Percentiles rank a stretch among this genome's conserved stretches.
Evolutionary conservation across 2,113 vertebrate species (phyloP).

Genomic region (Casuarius casuarius): DNA sequence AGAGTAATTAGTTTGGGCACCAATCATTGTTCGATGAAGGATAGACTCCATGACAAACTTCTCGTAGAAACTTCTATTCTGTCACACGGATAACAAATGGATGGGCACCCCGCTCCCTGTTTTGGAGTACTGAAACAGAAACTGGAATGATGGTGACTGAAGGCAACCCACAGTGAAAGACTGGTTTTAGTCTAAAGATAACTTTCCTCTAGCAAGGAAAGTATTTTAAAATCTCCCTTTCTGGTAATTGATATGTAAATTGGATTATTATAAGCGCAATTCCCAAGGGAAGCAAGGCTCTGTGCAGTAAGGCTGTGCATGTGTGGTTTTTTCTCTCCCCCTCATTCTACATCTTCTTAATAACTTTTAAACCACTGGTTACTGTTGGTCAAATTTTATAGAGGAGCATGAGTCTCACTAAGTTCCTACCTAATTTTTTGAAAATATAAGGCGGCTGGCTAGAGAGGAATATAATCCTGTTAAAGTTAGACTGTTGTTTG

Average conservation of each 20-base stretch:
- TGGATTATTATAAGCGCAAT: not conserved
- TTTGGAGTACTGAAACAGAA: not conserved
- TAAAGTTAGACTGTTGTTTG: not conserved
- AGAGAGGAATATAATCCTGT: not conserved
- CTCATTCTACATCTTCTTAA: not conserved
- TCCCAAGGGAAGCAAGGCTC: not conserved
- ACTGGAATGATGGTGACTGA: accelerated
- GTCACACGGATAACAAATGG: accelerated
- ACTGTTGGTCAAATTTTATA: not conserved
- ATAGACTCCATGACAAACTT: accelerated
- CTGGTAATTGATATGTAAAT: not conserved
- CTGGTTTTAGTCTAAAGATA: not conserved
- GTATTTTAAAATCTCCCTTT: not conserved
- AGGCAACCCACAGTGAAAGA: not conserved
- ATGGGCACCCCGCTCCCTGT: accelerated
- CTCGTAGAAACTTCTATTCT: not conserved
- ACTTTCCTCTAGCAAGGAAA: not conserved
- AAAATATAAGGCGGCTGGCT: not conserved
- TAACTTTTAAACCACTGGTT: not conserved
- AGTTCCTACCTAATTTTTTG: not conserved
- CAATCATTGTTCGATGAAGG: not conserved
- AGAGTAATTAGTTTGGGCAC: not conserved
- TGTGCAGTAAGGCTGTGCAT: not conserved
- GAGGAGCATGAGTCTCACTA: not conserved
- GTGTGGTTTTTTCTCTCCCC: not conserved